A percentile compares a stretch with the other conserved stretches of the same genome.
Evolutionary conservation across 2,888 invertebrate genomes (phyloP).

Genomic region (Pteria penguin): DNA sequence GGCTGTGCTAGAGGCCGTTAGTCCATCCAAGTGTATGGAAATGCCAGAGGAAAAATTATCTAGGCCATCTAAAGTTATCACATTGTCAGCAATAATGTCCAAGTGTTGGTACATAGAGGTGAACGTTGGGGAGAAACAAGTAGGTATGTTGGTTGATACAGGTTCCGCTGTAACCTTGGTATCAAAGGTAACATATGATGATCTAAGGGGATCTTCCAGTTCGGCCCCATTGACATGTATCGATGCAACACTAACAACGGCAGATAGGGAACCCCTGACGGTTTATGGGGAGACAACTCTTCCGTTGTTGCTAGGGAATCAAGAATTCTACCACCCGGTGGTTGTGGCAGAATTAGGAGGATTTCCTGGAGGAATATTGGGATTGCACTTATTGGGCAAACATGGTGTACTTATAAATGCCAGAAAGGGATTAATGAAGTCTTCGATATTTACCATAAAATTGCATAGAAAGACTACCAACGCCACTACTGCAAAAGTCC

Average conservation of each 20-base stretch:
- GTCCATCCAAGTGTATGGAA: neutral
- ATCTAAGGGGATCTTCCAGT: neutral
- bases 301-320: neutral
- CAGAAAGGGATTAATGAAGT: conserved; percentile 11
- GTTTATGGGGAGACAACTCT: neutral
- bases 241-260: too few relatives aligned
- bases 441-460: neutral
- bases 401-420: conserved; percentile 5
- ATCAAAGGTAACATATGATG: neutral
- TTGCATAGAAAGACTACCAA: neutral
- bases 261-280: too few relatives aligned
- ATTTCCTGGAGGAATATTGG: conserved; percentile 13
- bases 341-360: conserved; percentile 15
- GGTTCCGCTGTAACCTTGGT: conserved; percentile 4
- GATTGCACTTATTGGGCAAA: conserved; percentile 18
- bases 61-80: too few relatives aligned
- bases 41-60: too few relatives aligned
- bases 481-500: neutral
- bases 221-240: too few relatives aligned
- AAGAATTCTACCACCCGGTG: neutral
- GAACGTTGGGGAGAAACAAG: too few relatives aligned
- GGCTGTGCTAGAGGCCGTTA: conserved; percentile 14
- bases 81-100: too few relatives aligned
- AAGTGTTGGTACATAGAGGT: too few relatives aligned
- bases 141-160: conserved; percentile 5